Evolutionary conservation across 2,888 invertebrate genomes (phyloP).

Genomic region (Emesis furor): DNA sequence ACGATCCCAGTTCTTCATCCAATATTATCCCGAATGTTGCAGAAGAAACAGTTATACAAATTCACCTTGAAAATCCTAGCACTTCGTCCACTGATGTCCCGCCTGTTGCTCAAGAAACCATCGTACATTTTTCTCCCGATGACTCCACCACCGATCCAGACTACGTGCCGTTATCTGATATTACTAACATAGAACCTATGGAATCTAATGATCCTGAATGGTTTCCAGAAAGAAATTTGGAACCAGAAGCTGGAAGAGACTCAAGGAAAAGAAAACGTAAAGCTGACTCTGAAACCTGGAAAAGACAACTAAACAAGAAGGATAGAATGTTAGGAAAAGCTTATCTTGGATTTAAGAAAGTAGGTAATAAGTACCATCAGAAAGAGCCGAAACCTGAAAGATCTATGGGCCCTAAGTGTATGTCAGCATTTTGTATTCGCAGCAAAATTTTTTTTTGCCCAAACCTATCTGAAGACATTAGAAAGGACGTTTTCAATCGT

Average conservation of each 20-base stretch:
- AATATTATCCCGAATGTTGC: conserved; percentile 20
- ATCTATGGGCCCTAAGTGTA: not conserved
- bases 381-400: not conserved
- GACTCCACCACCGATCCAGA: conserved; percentile 26
- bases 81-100: conserved; percentile 27
- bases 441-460: not conserved
- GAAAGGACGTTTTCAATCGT: not conserved
- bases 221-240: conserved; percentile 31
- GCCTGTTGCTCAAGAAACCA: conserved; percentile 28
- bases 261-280: conserved; percentile 29
- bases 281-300: conserved; percentile 29
- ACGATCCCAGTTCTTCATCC: conserved; percentile 19
- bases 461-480: not conserved
- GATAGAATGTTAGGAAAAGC: conserved; percentile 33
- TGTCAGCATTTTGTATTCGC: not conserved
- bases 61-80: conserved; percentile 19
- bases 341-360: conserved; percentile 23
- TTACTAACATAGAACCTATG: conserved; percentile 28
- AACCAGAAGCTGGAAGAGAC: conserved; percentile 27
- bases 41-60: conserved; percentile 20
- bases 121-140: conserved; percentile 26
- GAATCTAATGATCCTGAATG: conserved; percentile 24
- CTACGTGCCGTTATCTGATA: conserved; percentile 24
- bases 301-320: conserved; percentile 31
- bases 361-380: not conserved